Evolutionary conservation across 2,888 invertebrate genomes (phyloP).

Genomic region (Neoaliturus tenellus): DNA sequence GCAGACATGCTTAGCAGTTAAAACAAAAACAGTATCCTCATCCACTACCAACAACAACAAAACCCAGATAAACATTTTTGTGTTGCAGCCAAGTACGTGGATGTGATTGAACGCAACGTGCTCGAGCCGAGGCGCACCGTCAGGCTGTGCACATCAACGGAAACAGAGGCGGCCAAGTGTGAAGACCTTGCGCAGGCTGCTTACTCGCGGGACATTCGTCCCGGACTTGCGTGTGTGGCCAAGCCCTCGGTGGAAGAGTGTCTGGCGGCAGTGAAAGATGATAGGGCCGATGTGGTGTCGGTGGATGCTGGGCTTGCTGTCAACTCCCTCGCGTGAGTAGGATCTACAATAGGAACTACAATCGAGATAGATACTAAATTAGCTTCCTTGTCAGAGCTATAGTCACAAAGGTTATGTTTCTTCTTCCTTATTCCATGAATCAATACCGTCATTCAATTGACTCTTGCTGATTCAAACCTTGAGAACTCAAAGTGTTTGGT

Average conservation of each 20-base stretch:
- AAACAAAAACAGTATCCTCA: too few relatives aligned
- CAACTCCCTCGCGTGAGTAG: constrained; percentile 62
- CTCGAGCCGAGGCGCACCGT: constrained; percentile 68
- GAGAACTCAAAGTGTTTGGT: too few relatives aligned
- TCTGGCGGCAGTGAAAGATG: constrained; percentile 80
- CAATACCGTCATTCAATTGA: too few relatives aligned
- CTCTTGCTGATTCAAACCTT: too few relatives aligned
- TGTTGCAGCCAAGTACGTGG: constrained; percentile 70
- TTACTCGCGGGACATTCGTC: constrained; percentile 86
- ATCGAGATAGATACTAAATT: too few relatives aligned
- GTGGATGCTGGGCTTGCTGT: constrained; percentile 75
- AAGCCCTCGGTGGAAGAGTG: constrained; percentile 80
- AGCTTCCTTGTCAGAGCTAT: too few relatives aligned
- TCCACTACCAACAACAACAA: too few relatives aligned
- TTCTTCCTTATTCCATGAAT: too few relatives aligned
- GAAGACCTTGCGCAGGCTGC: constrained; percentile 81
- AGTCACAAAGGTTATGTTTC: too few relatives aligned
- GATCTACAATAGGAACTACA: too few relatives aligned
- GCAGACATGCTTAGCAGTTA: too few relatives aligned
- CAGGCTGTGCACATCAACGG: constrained; percentile 81
- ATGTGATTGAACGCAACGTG: constrained; percentile 70
- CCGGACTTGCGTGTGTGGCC: constrained; percentile 85
- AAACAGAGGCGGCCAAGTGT: constrained; percentile 85
- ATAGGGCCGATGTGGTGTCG: constrained; percentile 82
- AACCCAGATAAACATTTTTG: too few relatives aligned